Conservation (phyloP, 2,888 invertebrate genomes). For the Drosophila pegasa region DNA sequence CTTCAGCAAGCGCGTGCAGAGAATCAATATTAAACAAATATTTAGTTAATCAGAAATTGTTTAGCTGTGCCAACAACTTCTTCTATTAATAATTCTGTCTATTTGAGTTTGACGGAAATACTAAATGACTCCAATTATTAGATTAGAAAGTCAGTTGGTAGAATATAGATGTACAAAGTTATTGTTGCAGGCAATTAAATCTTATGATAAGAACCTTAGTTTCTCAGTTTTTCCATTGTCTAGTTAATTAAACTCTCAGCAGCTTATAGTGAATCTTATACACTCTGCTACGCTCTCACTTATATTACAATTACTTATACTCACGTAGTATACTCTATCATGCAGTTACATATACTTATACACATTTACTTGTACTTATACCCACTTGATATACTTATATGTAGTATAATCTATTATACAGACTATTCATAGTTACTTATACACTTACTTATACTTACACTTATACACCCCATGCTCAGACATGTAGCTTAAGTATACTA, state of each 20-base stretch:
- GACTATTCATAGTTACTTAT: not conserved
- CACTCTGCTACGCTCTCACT: not conserved
- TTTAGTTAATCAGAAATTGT: not conserved
- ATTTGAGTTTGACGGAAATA: not conserved
- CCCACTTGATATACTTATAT: not conserved
- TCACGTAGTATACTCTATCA: too few species aligned
- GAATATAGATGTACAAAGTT: not conserved
- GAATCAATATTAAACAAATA: not conserved
- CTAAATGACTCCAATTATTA: not conserved
- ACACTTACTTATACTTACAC: not conserved
- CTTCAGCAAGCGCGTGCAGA: not conserved
- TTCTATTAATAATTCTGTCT: not conserved
- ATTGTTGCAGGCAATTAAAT: not conserved
- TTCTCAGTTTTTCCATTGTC: not conserved
- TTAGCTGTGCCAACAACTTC: not conserved
- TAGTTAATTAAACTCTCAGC: not conserved
- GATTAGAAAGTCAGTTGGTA: not conserved
- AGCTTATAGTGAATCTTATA: not conserved
- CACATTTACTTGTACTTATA: not conserved
- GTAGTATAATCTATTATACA: not conserved
- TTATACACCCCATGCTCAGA: too few species aligned
- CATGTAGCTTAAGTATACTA: too few species aligned
- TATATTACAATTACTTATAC: not conserved
- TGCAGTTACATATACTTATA: not conserved
- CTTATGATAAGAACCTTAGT: not conserved